Evolutionary conservation across 2,113 vertebrate species (phyloP), one percentile per base, ranked within the genome.

Genomic region (Cinclus mexicanus): DNA sequence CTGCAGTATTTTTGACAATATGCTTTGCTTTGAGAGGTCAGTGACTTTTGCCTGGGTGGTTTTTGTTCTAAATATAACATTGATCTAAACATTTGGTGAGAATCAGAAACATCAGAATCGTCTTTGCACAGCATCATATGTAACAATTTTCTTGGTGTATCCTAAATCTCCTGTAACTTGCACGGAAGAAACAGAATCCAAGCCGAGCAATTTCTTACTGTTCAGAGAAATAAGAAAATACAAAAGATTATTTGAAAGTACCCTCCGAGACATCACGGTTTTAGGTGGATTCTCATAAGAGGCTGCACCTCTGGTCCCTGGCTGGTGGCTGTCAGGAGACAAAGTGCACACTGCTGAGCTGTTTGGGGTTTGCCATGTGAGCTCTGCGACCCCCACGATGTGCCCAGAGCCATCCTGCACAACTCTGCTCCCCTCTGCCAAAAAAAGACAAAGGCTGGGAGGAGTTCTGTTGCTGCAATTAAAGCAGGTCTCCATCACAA

Each of bases 1-100:
- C 9, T 80, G 83, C 59, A 59, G 72, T 96, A 94, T 95, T 97
- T 97, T 96, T 97, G 97, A 97, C 95, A 97, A 97, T 97, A 96
- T 96, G 96, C 91, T 98, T 95, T 95, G 84, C 93, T 95, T 88
- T 93, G 61, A 63, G 96, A 91, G 95, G 95, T 96, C 95, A 96
- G n/a, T 86, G 92, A 77, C 84, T 92, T 92, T 89, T 90, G 94
- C 83, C 93, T 90, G 78, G 50, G 37, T 93, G 80, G 44, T 74
- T 92, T 89, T 90, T 85, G 33, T 88, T 91, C 92, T 92, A 91
- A 95, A 89, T 94, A 75, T 85, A 95, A n/a, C 63, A 53, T 71
- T 77, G 87, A n/a, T 64, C 44, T 94, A 79, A 83, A 94, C 59
- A 39, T 63, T 83, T 18, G 63, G 79, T 8, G 56, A 77, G 90